Evolutionary conservation across 2,888 invertebrate species (phyloP).

Genomic region (Parnassius orleans): DNA sequence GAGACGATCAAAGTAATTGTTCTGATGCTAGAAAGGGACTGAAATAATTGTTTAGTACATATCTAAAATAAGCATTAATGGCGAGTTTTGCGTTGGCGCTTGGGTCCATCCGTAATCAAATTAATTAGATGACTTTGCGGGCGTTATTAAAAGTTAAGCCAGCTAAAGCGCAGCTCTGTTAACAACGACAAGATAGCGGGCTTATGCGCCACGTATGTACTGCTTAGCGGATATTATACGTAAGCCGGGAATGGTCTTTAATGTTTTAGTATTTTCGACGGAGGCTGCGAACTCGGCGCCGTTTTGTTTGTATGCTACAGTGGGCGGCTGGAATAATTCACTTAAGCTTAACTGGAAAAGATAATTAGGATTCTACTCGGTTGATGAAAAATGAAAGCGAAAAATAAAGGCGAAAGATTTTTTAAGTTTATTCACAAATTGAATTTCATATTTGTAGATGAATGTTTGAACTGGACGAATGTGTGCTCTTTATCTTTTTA

Average conservation of each 20-base stretch:
- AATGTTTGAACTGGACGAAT: constrained; percentile 75
- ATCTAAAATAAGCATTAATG: constrained; percentile 67
- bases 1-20: constrained; percentile 1
- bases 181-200: constrained; percentile 72
- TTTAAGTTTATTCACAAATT: constrained; percentile 78
- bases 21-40: not conserved
- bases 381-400: constrained; percentile 79
- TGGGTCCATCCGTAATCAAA: constrained; percentile 71
- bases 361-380: constrained; percentile 80
- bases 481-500: constrained; percentile 59
- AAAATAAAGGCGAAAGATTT: constrained; percentile 74
- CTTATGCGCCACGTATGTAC: constrained; percentile 68
- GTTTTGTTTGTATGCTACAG: constrained; percentile 78
- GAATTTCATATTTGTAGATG: constrained; percentile 77
- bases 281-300: constrained; percentile 75
- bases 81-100: constrained; percentile 61
- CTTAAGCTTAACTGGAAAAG: constrained; percentile 80
- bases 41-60: constrained; percentile 64
- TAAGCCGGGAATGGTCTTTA: constrained; percentile 73
- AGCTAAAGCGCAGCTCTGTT: constrained; percentile 68
- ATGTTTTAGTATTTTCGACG: constrained; percentile 80
- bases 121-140: constrained; percentile 78
- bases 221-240: constrained; percentile 76
- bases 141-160: constrained; percentile 79
- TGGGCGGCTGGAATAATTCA: constrained; percentile 79